Percentiles rank a stretch among this genome's conserved stretches.
phyloP scores from a whole-genome alignment of 2,113 vertebrate species.

The Podarcis raffonei region DNA sequence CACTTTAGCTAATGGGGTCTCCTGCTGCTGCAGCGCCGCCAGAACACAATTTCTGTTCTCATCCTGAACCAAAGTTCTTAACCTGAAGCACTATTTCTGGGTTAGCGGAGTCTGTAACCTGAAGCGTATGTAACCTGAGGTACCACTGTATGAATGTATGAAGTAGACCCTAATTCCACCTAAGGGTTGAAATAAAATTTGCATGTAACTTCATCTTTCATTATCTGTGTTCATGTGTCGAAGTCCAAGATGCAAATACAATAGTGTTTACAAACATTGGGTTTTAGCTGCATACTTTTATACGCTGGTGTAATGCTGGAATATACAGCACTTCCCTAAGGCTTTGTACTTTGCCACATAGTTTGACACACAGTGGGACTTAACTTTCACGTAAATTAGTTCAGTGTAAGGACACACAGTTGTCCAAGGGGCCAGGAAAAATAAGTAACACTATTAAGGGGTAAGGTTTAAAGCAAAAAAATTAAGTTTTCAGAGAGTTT shows the following conservation, averaged over 20 bases:
- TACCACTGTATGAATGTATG: too few species aligned
- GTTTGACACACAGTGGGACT: background rate
- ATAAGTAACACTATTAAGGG: background rate
- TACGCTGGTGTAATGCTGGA: background rate
- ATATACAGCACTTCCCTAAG: too few species aligned
- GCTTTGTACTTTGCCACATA: background rate
- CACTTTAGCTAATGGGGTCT: too few species aligned
- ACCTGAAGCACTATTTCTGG: too few species aligned
- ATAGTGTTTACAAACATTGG: background rate
- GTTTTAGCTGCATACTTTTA: too few species aligned
- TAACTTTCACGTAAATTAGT: background rate
- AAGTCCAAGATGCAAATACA: background rate
- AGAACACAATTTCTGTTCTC: too few species aligned
- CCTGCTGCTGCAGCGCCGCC: too few species aligned
- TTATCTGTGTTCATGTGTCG: background rate
- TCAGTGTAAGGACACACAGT: background rate
- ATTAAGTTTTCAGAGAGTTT: background rate
- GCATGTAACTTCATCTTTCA: background rate
- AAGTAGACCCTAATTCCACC: too few species aligned
- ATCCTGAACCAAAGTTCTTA: too few species aligned
- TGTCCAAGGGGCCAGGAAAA: background rate
- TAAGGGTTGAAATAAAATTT: background rate
- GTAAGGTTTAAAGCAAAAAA: background rate
- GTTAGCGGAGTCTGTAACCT: too few species aligned
- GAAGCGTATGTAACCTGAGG: too few species aligned